Evolutionary conservation across 2,888 invertebrate genomes (phyloP).

Genomic region (Holacanthella duospinosa): DNA sequence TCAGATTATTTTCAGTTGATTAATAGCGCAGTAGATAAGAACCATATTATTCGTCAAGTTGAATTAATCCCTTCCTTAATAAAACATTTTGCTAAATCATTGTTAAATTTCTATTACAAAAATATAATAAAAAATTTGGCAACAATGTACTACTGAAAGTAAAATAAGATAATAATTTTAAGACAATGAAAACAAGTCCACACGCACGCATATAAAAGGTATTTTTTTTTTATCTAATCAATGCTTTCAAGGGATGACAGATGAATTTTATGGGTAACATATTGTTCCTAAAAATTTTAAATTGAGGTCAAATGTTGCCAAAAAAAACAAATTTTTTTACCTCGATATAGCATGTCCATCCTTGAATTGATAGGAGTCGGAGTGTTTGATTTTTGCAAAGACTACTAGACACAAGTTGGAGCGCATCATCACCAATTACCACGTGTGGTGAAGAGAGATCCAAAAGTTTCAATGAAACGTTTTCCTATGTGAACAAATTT

Average conservation of each 20-base stretch:
- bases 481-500: slow-evolving; percentile 42
- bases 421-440: slow-evolving; percentile 46
- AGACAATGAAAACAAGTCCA: not conserved
- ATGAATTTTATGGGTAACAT: not conserved
- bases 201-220: not conserved
- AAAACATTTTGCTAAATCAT: no score
- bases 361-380: slow-evolving; percentile 47
- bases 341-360: slow-evolving; percentile 51
- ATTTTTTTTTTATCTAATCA: not conserved
- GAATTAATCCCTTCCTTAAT: no score
- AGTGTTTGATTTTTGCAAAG: slow-evolving; percentile 45
- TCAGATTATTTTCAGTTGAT: no score
- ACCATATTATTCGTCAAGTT: no score
- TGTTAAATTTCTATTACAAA: no score
- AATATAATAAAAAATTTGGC: no score
- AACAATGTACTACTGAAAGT: no score
- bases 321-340: slow-evolving; percentile 38
- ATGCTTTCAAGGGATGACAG: not conserved
- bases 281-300: not conserved
- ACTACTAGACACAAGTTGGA: slow-evolving; percentile 45
- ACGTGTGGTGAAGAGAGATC: slow-evolving; percentile 49
- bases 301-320: not conserved
- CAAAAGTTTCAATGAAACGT: slow-evolving; percentile 46
- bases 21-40: no score
- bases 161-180: not conserved